Conservation (phyloP, 2,888 invertebrate genomes). For the Agrotis puta region DNA sequence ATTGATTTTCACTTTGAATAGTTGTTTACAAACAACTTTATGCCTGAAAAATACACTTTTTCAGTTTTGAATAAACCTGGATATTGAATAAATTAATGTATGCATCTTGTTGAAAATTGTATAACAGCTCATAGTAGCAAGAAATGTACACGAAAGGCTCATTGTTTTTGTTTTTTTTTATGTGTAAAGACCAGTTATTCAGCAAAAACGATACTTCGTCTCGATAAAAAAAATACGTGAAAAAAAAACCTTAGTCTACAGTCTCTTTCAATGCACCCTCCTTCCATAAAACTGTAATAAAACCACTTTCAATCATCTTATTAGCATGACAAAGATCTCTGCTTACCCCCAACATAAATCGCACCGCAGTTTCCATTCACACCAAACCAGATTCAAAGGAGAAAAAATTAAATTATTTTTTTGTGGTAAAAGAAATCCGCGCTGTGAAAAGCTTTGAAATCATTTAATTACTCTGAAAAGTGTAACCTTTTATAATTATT, state of each 20-base stretch:
- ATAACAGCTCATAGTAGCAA: no score
- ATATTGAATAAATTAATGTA: no score
- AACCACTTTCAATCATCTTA: conserved; percentile 28
- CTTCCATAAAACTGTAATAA: conserved; percentile 22
- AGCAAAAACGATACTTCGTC: background rate
- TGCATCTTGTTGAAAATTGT: no score
- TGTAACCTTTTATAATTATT: conserved; percentile 61
- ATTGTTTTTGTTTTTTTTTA: no score
- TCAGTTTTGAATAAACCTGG: no score
- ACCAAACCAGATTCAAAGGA: conserved; percentile 38
- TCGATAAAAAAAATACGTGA: no score
- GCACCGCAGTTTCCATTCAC: conserved; percentile 33
- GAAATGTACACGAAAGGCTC: no score
- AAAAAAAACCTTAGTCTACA: conserved; percentile 3
- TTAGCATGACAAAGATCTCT: conserved; percentile 46
- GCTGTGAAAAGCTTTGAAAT: conserved; percentile 46
- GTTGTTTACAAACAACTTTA: no score
- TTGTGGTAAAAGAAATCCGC: conserved; percentile 39
- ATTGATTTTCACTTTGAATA: no score
- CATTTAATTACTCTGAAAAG: conserved; percentile 58
- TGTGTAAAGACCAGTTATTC: background rate
- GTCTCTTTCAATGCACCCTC: conserved; percentile 4
- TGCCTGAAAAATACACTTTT: no score
- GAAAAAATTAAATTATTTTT: conserved; percentile 49
- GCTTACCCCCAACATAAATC: conserved; percentile 43